Evolutionary conservation across 53 echinoderm and acorn worm genomes (phyloP).

Genomic region (Temnopleurus reevesii): DNA sequence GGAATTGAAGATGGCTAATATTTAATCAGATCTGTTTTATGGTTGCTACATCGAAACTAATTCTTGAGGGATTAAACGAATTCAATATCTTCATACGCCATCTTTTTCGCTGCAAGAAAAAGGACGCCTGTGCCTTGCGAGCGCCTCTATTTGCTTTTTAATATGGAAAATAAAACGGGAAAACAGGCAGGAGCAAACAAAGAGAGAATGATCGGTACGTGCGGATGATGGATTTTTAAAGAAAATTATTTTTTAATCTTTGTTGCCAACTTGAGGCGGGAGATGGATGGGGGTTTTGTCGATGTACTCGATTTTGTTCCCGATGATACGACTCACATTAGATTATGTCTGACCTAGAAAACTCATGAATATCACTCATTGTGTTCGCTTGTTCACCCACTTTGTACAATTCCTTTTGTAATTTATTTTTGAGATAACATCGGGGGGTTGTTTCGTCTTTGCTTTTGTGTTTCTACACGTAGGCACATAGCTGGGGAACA

Average conservation of each 20-base stretch:
- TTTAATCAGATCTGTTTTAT: too few relatives aligned
- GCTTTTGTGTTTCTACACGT: constrained; percentile 34
- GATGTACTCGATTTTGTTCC: too few relatives aligned
- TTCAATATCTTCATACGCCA: too few relatives aligned
- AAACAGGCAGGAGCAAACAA: background rate
- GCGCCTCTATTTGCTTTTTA: too few relatives aligned
- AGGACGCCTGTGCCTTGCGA: background rate
- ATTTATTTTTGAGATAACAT: constrained; percentile 19
- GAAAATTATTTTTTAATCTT: background rate
- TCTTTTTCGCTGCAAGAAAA: background rate
- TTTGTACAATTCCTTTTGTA: constrained; percentile 11
- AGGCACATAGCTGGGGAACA: constrained; percentile 7
- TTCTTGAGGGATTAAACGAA: too few relatives aligned
- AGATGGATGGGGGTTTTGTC: constrained; percentile 5
- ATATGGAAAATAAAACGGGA: background rate
- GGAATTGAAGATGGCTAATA: too few relatives aligned
- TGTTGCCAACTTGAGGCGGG: constrained; percentile 9
- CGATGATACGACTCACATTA: background rate
- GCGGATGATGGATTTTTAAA: constrained; percentile 10
- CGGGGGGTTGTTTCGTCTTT: background rate
- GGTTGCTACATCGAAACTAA: too few relatives aligned
- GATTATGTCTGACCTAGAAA: background rate
- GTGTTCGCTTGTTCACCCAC: background rate
- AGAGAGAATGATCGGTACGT: background rate
- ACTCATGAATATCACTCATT: background rate